A percentile compares a stretch with the other conserved stretches of the same genome.
Evolutionary conservation across 2,888 invertebrate genomes (phyloP).

Genomic region (Tortrix viridana): DNA sequence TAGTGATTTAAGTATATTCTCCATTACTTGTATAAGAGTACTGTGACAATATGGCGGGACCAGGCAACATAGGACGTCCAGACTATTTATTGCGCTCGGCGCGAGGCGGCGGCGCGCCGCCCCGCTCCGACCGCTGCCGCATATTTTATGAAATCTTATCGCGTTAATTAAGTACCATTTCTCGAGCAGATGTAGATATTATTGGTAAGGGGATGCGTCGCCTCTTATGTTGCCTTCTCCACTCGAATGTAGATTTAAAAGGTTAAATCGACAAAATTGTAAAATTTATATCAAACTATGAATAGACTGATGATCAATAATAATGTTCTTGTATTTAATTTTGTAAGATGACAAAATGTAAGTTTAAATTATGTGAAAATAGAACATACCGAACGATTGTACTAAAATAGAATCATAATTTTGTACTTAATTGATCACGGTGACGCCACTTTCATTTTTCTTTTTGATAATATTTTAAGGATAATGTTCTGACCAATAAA

Average conservation of each 20-base stretch:
- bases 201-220: slow-evolving; percentile 62
- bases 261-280: slow-evolving; percentile 82
- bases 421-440: slow-evolving; percentile 81
- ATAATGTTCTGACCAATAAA: slow-evolving; percentile 63
- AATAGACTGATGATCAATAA: slow-evolving; percentile 84
- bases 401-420: slow-evolving; percentile 60
- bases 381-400: slow-evolving; percentile 62
- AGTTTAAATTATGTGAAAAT: slow-evolving; percentile 78
- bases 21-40: slow-evolving; percentile 79
- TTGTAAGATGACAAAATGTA: slow-evolving; percentile 82
- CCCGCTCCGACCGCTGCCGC: slow-evolving; percentile 48
- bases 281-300: slow-evolving; percentile 81
- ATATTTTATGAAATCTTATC: slow-evolving; percentile 62
- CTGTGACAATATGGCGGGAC: slow-evolving; percentile 74
- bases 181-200: slow-evolving; percentile 71
- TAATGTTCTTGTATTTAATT: slow-evolving; percentile 82
- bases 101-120: slow-evolving; percentile 47
- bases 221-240: slow-evolving; percentile 79
- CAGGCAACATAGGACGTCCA: slow-evolving; percentile 76
- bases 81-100: slow-evolving; percentile 52
- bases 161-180: slow-evolving; percentile 67
- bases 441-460: slow-evolving; percentile 79
- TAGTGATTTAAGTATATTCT: slow-evolving; percentile 79
- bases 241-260: slow-evolving; percentile 69
- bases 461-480: slow-evolving; percentile 67